Evolutionary conservation across 2,113 vertebrate species (phyloP).

Genomic region (Penelope pileata): DNA sequence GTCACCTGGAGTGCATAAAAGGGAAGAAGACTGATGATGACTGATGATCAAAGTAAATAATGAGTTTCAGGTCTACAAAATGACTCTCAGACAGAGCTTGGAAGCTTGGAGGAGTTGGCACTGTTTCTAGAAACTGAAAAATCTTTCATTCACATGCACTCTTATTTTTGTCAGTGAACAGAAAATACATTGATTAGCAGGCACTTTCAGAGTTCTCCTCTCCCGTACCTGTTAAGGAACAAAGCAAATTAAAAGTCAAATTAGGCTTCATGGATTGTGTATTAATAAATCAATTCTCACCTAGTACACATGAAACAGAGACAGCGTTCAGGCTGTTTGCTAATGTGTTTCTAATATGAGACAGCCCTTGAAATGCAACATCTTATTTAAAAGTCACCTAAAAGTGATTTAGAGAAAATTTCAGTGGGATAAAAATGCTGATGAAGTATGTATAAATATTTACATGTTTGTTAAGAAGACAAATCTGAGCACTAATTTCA

Average conservation of each 20-base stretch:
- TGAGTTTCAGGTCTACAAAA: not conserved
- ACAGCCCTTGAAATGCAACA: slow-evolving; percentile 74
- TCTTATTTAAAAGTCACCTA: slow-evolving; percentile 80
- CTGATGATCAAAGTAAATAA: not conserved
- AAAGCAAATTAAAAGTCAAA: slow-evolving; percentile 62
- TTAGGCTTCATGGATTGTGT: slow-evolving; percentile 41
- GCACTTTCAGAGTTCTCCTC: slow-evolving; percentile 44
- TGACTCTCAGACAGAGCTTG: not conserved
- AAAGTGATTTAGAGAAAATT: slow-evolving; percentile 81
- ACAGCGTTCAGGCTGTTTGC: slow-evolving; percentile 79
- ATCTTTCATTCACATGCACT: not conserved
- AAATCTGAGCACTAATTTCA: not conserved
- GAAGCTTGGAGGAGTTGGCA: not conserved
- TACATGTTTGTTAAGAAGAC: not conserved
- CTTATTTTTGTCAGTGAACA: not conserved
- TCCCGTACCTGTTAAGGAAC: slow-evolving; percentile 38
- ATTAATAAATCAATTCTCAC: slow-evolving; percentile 66
- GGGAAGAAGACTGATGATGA: not conserved
- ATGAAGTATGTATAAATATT: slow-evolving; percentile 73
- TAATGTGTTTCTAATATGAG: slow-evolving; percentile 82
- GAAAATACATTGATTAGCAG: slow-evolving; percentile 16
- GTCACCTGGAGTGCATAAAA: fast-evolving
- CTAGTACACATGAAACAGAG: slow-evolving; percentile 81
- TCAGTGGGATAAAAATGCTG: slow-evolving; percentile 78
- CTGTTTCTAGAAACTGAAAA: not conserved